Conservation (phyloP, 2,113 vertebrate genomes). For the Petromus typicus region DNA sequence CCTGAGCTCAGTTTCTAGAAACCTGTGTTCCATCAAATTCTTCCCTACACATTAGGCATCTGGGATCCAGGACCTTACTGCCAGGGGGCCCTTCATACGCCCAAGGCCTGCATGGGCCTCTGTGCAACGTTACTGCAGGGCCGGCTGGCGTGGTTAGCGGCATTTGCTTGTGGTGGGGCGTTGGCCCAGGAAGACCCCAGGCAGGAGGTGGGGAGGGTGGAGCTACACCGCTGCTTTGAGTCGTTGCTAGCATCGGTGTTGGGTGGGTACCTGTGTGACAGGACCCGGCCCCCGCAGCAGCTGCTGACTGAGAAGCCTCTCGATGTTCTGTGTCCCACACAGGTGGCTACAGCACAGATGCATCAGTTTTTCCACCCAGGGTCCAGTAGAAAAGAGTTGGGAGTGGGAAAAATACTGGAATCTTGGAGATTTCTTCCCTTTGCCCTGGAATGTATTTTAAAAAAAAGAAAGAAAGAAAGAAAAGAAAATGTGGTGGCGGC, state of each 20-base stretch:
- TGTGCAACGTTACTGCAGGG: accelerated
- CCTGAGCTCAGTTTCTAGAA: neutral
- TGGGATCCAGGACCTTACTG: neutral
- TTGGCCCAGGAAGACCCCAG: neutral
- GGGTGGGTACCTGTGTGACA: accelerated
- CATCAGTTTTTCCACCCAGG: neutral
- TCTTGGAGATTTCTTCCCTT: conserved; percentile 78
- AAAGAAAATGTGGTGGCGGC: conserved; percentile 75
- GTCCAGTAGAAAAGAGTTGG: neutral
- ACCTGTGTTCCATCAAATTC: neutral
- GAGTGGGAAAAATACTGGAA: conserved; percentile 63
- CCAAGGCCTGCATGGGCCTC: neutral
- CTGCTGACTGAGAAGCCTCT: neutral
- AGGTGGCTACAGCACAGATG: accelerated
- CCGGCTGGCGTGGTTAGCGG: neutral
- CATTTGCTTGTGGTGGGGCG: neutral
- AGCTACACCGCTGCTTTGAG: accelerated
- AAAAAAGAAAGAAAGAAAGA: conserved; percentile 66
- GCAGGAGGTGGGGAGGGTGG: neutral
- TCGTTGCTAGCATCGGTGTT: neutral
- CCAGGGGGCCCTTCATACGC: neutral
- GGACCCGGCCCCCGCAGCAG: accelerated
- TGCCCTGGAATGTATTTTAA: conserved; percentile 75
- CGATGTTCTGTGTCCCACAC: neutral
- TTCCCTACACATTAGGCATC: neutral